Conservation (phyloP, 2,113 vertebrate species). For the Felis chaus region DNA sequence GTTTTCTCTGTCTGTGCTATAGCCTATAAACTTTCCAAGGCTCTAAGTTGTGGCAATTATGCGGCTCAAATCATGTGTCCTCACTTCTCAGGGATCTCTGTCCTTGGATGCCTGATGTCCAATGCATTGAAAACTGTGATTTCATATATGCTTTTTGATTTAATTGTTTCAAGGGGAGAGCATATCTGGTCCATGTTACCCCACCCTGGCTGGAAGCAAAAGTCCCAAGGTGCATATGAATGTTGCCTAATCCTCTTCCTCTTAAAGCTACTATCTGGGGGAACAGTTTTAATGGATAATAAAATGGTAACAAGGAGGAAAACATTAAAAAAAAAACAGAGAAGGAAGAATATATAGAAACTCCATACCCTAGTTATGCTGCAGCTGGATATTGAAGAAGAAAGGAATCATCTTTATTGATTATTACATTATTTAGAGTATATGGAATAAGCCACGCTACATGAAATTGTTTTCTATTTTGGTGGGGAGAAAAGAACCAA, state of each 20-base stretch:
- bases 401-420: constrained; percentile 1
- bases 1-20: not conserved
- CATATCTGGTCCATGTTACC: not conserved
- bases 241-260: not conserved
- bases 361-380: not conserved
- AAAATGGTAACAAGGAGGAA: constrained; percentile 32
- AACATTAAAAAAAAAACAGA: not conserved
- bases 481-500: not conserved
- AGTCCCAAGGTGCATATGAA: not conserved
- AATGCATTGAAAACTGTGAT: not conserved
- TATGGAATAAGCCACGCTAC: not conserved
- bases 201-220: constrained; percentile 21
- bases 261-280: constrained; percentile 4
- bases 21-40: not conserved
- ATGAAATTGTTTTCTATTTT: constrained; percentile 11
- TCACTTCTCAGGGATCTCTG: not conserved
- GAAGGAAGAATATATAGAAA: not conserved
- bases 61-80: not conserved
- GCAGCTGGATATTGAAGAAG: not conserved
- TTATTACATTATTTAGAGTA: not conserved
- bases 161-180: not conserved
- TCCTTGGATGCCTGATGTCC: not conserved
- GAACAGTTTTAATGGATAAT: constrained; percentile 27
- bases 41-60: not conserved
- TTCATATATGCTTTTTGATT: not conserved